Percentiles rank a stretch among this genome's conserved stretches.
Evolutionary conservation across 2,113 vertebrate genomes (phyloP).

Genomic region (Urocynchramus pylzowi): DNA sequence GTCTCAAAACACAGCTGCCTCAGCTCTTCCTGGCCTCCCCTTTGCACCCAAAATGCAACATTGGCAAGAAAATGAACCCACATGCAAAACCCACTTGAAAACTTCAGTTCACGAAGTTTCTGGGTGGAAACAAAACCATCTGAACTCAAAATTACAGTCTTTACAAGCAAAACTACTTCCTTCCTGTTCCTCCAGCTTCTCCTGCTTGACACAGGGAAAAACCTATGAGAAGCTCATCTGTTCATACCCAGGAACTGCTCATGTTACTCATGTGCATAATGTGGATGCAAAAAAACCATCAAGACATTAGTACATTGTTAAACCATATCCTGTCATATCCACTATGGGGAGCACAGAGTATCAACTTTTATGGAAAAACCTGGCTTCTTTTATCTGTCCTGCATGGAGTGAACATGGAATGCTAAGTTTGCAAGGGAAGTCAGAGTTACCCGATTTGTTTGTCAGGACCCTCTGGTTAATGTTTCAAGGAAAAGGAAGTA

Average conservation of each 20-base stretch:
- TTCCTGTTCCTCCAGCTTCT: conserved; percentile 1
- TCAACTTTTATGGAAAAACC: neutral
- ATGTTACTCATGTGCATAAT: neutral
- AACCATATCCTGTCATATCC: neutral
- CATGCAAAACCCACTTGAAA: neutral
- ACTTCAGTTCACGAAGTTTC: neutral
- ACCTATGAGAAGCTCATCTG: neutral
- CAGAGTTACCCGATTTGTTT: neutral
- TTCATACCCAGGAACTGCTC: neutral
- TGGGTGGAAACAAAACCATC: neutral
- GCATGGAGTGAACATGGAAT: neutral
- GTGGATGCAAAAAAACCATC: conserved; percentile 2
- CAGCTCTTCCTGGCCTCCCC: neutral
- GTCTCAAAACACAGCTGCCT: neutral
- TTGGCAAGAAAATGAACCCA: neutral
- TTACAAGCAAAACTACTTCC: neutral
- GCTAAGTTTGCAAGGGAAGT: neutral
- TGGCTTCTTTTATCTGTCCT: neutral
- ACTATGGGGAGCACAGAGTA: neutral
- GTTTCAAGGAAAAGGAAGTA: neutral
- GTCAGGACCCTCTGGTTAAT: neutral
- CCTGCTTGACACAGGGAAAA: neutral
- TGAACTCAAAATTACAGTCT: neutral
- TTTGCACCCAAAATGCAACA: neutral
- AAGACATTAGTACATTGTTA: neutral